Conservation (phyloP, 2,113 vertebrate species). For the Atlantisia rogersi region DNA sequence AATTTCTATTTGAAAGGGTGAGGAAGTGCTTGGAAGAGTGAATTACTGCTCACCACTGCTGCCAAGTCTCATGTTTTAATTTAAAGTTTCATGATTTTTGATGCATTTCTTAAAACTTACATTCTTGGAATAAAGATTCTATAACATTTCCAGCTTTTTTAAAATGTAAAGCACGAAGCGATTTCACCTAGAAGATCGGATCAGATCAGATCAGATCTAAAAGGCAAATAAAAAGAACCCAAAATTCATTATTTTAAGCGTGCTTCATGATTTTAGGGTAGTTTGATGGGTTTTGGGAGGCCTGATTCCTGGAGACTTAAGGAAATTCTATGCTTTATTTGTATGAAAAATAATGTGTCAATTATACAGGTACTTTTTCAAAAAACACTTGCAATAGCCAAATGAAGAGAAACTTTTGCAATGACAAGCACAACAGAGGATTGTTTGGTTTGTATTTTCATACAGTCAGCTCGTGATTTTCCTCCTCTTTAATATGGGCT, state of each 20-base stretch:
- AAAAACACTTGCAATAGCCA: not conserved
- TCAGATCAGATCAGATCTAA: not conserved
- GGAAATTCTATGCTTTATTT: not conserved
- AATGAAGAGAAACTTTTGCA: not conserved
- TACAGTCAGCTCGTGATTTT: not conserved
- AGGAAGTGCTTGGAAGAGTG: constrained; percentile 65
- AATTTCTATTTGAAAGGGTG: constrained; percentile 65
- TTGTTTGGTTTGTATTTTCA: not conserved
- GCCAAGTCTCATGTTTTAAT: constrained; percentile 68
- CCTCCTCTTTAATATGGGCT: not conserved
- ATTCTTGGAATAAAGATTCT: constrained; percentile 58
- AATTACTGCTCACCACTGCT: constrained; percentile 41
- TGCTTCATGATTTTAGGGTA: not conserved
- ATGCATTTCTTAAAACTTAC: constrained; percentile 51
- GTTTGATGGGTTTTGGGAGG: not conserved
- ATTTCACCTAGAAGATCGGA: constrained; percentile 29
- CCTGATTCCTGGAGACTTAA: not conserved
- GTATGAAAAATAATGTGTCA: not conserved
- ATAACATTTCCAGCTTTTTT: constrained; percentile 42
- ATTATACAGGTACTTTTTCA: not conserved
- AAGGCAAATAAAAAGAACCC: constrained; percentile 32
- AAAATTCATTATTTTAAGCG: constrained; percentile 5
- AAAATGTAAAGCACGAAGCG: constrained; percentile 6
- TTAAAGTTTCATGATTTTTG: constrained; percentile 57
- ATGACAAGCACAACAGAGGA: not conserved